Evolutionary conservation across 2,888 invertebrate species (phyloP), one percentile per base, ranked within the genome.

Genomic region (Ganaspis brasiliensis): DNA sequence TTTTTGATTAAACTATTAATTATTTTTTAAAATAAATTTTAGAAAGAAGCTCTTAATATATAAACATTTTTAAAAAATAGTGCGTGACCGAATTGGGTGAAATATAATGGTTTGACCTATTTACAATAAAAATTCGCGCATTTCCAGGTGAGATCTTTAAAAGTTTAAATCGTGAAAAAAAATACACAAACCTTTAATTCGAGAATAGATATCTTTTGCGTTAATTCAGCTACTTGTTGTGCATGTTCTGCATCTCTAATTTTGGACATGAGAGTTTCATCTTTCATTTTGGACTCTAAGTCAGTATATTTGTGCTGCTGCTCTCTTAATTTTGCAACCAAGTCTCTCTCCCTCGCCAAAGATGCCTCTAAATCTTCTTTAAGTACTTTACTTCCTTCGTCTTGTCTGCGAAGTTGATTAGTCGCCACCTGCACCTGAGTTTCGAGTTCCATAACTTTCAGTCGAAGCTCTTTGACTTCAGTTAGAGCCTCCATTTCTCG

Each of bases 401-500:
- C 99, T 91, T 98, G 98, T 10, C 99, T 94, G 52, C 96, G 94
- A 80, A 97, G 91, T 91, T 97, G 97, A 91, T 97, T 97, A 26
- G 97, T 96, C 79, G 97, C 96, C 0, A 97, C 97, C 91, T 97
- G 97, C 59, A 97, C 97, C 90, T 98, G 98, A 1, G 99, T 98
- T 92, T 99, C 99, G 70, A 99, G 93, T 92, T 99, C 99, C 99
- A 99, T 97, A 0, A 97, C 96, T 93, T 98, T 98, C 79, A 99
- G 95, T 87, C 98, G 95, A 83, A 98, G 93, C 90, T 99, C 98
- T 92, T 99, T 99, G 19, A 98, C 94, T 92, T 99, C 98, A 0
- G 98, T 97, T 57, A 98, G 93, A 0, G 98, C 97, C 88, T 98
- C 97, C 92, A 98, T 98, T 92, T 99, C 99, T 78, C 97, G 93